Percentiles rank a stretch among this genome's conserved stretches.
Evolutionary conservation across 2,113 vertebrate species (phyloP).

Genomic region (Nematolebias whitei): DNA sequence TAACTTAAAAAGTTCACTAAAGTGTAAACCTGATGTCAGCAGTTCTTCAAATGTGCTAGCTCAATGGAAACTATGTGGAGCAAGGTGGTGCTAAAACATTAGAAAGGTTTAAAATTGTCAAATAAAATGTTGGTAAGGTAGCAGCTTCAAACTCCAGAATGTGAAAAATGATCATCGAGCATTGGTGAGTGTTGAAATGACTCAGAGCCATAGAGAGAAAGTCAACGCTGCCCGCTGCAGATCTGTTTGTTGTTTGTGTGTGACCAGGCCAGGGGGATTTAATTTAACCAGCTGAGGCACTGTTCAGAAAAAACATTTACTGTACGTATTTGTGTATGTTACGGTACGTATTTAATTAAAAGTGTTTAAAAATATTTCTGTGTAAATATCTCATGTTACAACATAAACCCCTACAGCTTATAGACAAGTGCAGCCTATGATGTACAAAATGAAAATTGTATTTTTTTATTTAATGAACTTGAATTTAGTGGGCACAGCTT

Average conservation of each 20-base stretch:
- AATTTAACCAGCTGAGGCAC: too few relatives aligned
- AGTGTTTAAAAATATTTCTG: too few relatives aligned
- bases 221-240: background rate
- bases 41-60: conserved; percentile 8
- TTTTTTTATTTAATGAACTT: too few relatives aligned
- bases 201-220: background rate
- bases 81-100: background rate
- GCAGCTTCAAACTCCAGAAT: background rate
- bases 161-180: background rate
- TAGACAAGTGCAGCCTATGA: too few relatives aligned
- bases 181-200: background rate
- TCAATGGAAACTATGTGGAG: conserved; percentile 4
- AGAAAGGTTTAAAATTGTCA: background rate
- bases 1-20: background rate
- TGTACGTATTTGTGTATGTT: too few relatives aligned
- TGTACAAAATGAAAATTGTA: too few relatives aligned
- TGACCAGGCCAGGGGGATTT: conserved; percentile 58
- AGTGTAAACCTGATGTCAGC: conserved; percentile 1
- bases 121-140: background rate
- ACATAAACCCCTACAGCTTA: too few relatives aligned
- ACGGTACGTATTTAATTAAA: too few relatives aligned
- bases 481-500: too few relatives aligned
- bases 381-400: too few relatives aligned
- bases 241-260: conserved; percentile 45
- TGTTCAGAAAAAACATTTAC: too few relatives aligned